Percentiles rank a stretch among this genome's conserved stretches.
Conservation (phyloP, 2,113 vertebrate species). For the Mixornis gularis region DNA sequence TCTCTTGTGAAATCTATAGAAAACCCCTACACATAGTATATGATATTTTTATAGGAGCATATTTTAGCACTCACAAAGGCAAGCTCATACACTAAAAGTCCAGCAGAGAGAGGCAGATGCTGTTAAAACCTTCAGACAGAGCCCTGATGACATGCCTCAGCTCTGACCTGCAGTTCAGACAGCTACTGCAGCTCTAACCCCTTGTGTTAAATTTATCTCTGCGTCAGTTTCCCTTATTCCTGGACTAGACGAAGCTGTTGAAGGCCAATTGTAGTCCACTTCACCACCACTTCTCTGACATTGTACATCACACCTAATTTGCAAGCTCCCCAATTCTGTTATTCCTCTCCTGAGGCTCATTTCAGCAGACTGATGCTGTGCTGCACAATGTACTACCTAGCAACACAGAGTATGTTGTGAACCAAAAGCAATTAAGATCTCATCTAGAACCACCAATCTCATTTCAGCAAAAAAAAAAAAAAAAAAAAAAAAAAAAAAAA, state of each 20-base stretch:
- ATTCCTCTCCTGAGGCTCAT: background rate
- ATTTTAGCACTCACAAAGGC: background rate
- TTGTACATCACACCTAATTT: slow-evolving; percentile 8
- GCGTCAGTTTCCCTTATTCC: background rate
- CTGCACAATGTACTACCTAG: slow-evolving; percentile 24
- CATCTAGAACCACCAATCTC: background rate
- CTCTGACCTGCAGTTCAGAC: background rate
- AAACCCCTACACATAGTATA: background rate
- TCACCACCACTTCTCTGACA: background rate
- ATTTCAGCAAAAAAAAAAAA: background rate
- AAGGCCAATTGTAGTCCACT: slow-evolving; percentile 6
- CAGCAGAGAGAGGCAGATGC: background rate
- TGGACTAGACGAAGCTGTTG: background rate
- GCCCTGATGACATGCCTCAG: background rate
- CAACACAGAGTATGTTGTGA: slow-evolving; percentile 5
- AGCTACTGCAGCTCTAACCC: background rate
- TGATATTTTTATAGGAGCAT: background rate
- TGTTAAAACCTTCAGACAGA: background rate
- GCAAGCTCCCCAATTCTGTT: background rate
- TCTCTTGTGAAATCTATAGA: background rate
- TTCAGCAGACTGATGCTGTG: background rate
- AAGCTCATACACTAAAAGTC: background rate
- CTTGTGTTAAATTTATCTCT: background rate
- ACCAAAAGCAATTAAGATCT: slow-evolving; percentile 43
- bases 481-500: background rate